Evolutionary conservation across 2,797 vertebrate genomes (phyloP).

Genomic region (Crenuchus spilurus): DNA sequence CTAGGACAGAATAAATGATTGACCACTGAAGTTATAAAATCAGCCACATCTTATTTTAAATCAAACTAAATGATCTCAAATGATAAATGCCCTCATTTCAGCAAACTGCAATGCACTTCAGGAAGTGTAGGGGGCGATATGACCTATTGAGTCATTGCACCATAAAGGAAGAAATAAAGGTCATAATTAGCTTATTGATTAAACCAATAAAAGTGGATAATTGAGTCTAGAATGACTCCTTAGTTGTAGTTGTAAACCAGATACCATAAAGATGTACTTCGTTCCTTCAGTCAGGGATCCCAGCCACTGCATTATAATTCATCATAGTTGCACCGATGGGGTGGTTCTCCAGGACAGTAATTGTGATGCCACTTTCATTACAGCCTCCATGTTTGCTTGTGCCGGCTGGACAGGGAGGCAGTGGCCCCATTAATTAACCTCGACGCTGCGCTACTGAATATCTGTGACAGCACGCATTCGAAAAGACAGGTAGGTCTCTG

Average conservation of each 20-base stretch:
- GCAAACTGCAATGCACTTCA: too few species aligned
- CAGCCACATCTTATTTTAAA: neutral
- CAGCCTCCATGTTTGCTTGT: constrained; percentile 45
- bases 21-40: neutral
- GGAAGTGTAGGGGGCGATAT: too few species aligned
- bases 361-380: constrained; percentile 78
- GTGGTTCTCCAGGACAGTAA: constrained; percentile 49
- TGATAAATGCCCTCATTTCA: too few species aligned
- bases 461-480: constrained; percentile 51
- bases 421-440: constrained; percentile 74
- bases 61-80: too few species aligned
- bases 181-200: too few species aligned
- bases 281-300: neutral
- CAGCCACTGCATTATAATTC: neutral
- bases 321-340: neutral
- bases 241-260: neutral
- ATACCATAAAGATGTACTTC: neutral
- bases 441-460: constrained; percentile 59
- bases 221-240: too few species aligned
- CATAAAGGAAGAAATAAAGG: too few species aligned
- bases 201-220: too few species aligned
- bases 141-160: too few species aligned
- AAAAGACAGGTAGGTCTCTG: constrained; percentile 51
- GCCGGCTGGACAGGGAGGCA: constrained; percentile 44
- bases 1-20: constrained; percentile 33